Conservation (phyloP, 1,140 invertebrate species). For the Maniola jurtina region DNA sequence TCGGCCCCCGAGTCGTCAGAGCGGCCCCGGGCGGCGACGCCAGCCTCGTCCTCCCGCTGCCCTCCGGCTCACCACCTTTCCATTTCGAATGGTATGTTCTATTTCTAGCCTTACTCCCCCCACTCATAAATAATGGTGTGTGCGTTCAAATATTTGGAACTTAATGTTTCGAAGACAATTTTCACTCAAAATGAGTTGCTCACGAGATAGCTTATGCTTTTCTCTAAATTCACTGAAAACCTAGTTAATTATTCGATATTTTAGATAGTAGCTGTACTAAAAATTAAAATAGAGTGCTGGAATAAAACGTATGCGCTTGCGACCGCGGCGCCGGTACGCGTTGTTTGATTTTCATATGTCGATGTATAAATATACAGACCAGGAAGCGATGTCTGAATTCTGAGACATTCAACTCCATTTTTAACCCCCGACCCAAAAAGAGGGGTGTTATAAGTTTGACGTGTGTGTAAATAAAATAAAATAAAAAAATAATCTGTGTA, state of each 20-base stretch:
- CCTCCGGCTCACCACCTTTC: conserved; percentile 60
- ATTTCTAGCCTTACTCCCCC: conserved; percentile 33
- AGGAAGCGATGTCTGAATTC: conserved; percentile 47
- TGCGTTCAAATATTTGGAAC: conserved; percentile 14
- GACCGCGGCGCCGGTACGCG: conserved; percentile 47
- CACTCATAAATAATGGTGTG: conserved; percentile 20
- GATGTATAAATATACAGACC: conserved; percentile 70
- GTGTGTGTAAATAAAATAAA: too few species aligned
- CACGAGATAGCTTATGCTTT: background rate
- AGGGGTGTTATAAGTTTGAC: too few species aligned
- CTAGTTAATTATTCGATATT: background rate
- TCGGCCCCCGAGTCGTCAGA: conserved; percentile 42
- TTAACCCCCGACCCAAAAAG: too few species aligned
- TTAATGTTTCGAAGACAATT: background rate
- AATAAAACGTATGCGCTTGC: conserved; percentile 32
- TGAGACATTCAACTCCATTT: conserved; percentile 47
- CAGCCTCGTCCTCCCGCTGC: conserved; percentile 46
- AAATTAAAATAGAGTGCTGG: conserved; percentile 38
- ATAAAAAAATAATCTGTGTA: too few species aligned
- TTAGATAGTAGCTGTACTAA: conserved; percentile 5
- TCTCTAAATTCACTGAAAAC: background rate
- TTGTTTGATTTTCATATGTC: conserved; percentile 72
- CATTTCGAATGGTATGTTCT: conserved; percentile 64
- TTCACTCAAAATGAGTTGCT: background rate
- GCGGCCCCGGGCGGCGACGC: conserved; percentile 53